phyloP scores from a whole-genome alignment of 1,140 invertebrate genomes.

The Augochlora pura region DNA sequence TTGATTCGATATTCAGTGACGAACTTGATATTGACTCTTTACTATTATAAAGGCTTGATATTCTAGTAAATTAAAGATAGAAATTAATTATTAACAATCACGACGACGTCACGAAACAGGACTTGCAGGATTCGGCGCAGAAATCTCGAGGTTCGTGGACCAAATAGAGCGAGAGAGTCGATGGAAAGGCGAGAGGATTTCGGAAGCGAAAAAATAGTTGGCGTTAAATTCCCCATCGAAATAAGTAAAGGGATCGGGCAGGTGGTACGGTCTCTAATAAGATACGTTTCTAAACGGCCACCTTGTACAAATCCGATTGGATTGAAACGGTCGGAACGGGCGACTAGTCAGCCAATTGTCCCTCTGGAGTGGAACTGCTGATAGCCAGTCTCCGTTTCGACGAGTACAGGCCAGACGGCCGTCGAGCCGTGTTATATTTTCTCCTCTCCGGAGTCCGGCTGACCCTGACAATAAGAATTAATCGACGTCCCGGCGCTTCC shows the following conservation, averaged over 20 bases:
- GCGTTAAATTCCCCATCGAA: background rate
- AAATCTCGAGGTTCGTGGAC: too few species aligned
- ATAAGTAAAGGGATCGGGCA: conserved; percentile 1
- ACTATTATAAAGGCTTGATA: too few species aligned
- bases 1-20: too few species aligned
- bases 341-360: conserved; percentile 57
- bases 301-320: conserved; percentile 40
- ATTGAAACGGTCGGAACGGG: conserved; percentile 45
- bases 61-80: too few species aligned
- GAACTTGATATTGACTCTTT: too few species aligned
- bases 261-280: conserved; percentile 7
- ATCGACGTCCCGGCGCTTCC: conserved; percentile 62
- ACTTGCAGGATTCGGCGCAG: too few species aligned
- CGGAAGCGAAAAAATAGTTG: background rate
- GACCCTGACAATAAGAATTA: conserved; percentile 70
- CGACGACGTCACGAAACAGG: too few species aligned
- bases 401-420: conserved; percentile 44
- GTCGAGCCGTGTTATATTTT: conserved; percentile 56
- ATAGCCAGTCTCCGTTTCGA: conserved; percentile 51
- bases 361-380: conserved; percentile 55
- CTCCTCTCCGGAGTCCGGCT: conserved; percentile 31
- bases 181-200: background rate
- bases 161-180: background rate
- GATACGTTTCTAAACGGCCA: conserved; percentile 35
- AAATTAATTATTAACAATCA: too few species aligned